Conservation (phyloP, 2,113 vertebrate species). For the Lepisosteus osseus region DNA sequence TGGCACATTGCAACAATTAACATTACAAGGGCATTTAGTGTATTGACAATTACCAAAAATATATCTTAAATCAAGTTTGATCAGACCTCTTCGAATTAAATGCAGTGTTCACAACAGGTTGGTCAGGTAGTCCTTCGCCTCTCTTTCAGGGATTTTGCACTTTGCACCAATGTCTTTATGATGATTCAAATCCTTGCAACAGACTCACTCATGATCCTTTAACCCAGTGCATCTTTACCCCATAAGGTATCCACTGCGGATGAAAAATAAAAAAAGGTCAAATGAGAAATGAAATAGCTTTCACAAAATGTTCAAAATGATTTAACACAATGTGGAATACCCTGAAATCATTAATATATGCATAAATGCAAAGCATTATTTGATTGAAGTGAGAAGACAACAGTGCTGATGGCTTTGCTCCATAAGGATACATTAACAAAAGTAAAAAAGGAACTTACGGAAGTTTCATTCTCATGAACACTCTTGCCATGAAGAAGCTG, state of each 20-base stretch:
- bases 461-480: constrained; percentile 99
- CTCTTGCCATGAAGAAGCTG: constrained; percentile 98
- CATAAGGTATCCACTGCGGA: constrained; percentile 90
- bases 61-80: not conserved
- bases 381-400: too few relatives aligned
- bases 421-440: not conserved
- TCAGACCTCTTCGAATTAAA: not conserved
- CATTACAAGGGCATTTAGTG: too few relatives aligned
- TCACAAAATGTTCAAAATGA: not conserved
- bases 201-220: not conserved
- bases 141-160: not conserved
- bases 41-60: too few relatives aligned
- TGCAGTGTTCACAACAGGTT: not conserved
- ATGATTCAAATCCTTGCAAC: not conserved
- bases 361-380: too few relatives aligned
- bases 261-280: constrained; percentile 22
- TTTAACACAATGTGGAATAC: too few relatives aligned
- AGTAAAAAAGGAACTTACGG: constrained; percentile 76
- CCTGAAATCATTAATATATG: too few relatives aligned
- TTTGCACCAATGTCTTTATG: not conserved
- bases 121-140: not conserved
- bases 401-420: too few relatives aligned
- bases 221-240: constrained; percentile 59
- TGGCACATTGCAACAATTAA: too few relatives aligned
- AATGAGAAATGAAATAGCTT: not conserved